Percentiles rank a stretch among this genome's conserved stretches.
Evolutionary conservation across 2,113 vertebrate species (phyloP).

Genomic region (Puntigrus tetrazona): DNA sequence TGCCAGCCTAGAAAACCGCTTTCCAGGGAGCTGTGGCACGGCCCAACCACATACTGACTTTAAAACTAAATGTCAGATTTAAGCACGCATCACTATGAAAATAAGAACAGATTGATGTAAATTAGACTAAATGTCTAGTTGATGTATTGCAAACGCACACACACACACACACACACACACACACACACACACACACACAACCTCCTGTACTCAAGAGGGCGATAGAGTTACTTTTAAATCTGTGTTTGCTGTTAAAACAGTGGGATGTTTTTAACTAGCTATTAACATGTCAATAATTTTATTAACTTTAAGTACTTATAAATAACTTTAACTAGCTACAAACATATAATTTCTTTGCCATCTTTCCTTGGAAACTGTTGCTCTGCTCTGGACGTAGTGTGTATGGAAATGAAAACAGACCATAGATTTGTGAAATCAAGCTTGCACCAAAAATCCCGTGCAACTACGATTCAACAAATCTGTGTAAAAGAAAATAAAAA

Average conservation of each 20-base stretch:
- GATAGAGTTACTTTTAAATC: neutral
- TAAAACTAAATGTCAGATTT: conserved; percentile 23
- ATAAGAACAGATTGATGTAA: neutral
- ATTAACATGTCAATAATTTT: neutral
- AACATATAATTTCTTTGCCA: no score
- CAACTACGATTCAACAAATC: no score
- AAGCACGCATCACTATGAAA: neutral
- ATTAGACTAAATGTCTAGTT: neutral
- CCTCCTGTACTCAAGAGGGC: neutral
- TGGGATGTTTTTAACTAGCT: no score
- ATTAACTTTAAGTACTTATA: neutral
- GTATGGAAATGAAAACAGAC: no score
- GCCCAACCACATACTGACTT: conserved; percentile 39
- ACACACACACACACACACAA: no score
- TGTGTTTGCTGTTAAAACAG: neutral
- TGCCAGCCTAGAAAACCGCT: conserved; percentile 45
- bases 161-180: no score
- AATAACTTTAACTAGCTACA: neutral
- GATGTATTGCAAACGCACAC: neutral
- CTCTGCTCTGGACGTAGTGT: no score
- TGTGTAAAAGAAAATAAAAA: no score
- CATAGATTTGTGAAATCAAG: no score
- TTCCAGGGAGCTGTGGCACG: conserved; percentile 6
- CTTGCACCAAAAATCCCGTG: no score
- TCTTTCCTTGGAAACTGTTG: no score